phyloP scores from a whole-genome alignment of 2,888 invertebrate genomes.

The Siphlonurus alternatus region DNA sequence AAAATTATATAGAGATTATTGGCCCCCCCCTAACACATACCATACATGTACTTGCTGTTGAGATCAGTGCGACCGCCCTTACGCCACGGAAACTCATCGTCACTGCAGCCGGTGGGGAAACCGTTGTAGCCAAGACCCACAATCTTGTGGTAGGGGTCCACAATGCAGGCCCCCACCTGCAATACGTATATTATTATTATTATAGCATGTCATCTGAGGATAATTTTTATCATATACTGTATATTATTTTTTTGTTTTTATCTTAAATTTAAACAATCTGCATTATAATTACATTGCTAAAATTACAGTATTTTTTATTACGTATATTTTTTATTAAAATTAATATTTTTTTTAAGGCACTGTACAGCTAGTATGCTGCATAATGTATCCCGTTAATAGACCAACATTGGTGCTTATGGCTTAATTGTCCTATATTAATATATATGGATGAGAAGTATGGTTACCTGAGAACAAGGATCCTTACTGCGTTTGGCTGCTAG shows the following conservation, averaged over 20 bases:
- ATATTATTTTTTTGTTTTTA: too few species aligned
- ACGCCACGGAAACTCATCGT: conserved; percentile 81
- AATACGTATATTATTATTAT: neutral
- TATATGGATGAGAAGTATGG: too few species aligned
- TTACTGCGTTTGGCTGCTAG: conserved; percentile 86
- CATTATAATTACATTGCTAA: neutral
- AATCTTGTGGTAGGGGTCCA: conserved; percentile 69
- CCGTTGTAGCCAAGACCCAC: conserved; percentile 96
- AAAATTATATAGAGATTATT: too few species aligned
- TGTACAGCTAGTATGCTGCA: too few species aligned
- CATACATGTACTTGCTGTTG: conserved; percentile 72
- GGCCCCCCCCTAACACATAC: too few species aligned
- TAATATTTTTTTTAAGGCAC: too few species aligned
- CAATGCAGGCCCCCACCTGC: conserved; percentile 81
- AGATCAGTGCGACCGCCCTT: conserved; percentile 41
- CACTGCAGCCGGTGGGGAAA: conserved; percentile 79
- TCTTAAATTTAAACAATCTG: neutral
- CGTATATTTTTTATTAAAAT: too few species aligned
- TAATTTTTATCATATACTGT: neutral
- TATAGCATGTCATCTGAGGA: neutral
- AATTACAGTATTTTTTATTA: too few species aligned
- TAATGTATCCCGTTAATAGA: too few species aligned
- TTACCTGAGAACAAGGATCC: conserved; percentile 67
- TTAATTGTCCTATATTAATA: too few species aligned
- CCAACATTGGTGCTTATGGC: too few species aligned